Percentiles rank a stretch among this genome's conserved stretches.
Evolutionary conservation across 2,113 vertebrate genomes (phyloP).

Genomic region (Pantherophis guttatus): DNA sequence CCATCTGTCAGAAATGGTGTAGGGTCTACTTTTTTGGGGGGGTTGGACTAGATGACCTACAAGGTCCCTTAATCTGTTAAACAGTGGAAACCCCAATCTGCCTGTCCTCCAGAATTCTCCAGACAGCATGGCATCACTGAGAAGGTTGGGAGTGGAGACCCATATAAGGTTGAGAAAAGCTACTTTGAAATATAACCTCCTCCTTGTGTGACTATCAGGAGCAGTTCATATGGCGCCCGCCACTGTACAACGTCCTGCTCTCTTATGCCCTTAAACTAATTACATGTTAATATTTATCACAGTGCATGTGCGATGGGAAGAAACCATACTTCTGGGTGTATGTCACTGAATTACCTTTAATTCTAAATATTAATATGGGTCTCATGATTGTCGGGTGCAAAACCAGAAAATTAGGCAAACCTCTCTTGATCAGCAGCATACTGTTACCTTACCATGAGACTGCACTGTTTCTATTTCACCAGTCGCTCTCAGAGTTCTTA

Average conservation of each 20-base stretch:
- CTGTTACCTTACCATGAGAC: background rate
- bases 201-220: background rate
- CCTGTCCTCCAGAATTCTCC: background rate
- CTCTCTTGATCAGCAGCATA: background rate
- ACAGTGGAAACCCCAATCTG: background rate
- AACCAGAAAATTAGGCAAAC: background rate
- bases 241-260: background rate
- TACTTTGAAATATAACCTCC: background rate
- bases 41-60: too few relatives aligned
- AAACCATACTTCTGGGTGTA: background rate
- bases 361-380: background rate
- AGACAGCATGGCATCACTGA: background rate
- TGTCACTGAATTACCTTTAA: constrained; percentile 8
- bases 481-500: background rate
- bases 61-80: too few relatives aligned
- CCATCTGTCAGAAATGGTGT: too few relatives aligned
- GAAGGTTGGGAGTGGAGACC: background rate
- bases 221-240: background rate
- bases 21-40: too few relatives aligned
- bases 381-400: background rate
- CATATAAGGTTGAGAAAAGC: background rate
- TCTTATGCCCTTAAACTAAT: constrained; percentile 33
- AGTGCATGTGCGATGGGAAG: background rate
- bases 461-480: background rate
- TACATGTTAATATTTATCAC: background rate